Evolutionary conservation across 2,888 invertebrate species (phyloP).

Genomic region (Limenitis arthemis): DNA sequence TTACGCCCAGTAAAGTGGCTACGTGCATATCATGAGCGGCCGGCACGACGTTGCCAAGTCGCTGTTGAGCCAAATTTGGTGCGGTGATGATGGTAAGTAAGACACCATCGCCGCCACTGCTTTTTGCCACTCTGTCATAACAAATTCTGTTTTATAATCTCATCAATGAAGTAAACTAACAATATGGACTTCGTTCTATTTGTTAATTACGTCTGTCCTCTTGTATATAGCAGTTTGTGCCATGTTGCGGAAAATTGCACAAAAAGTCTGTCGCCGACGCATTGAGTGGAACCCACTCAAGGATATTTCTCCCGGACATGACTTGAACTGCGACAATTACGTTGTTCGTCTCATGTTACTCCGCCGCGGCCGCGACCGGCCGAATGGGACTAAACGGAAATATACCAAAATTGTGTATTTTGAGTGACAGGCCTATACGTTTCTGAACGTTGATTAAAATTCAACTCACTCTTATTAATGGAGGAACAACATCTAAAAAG

Average conservation of each 20-base stretch:
- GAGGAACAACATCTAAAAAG: no score
- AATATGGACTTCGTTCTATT: not conserved
- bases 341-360: slow-evolving; percentile 36
- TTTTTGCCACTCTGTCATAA: slow-evolving; percentile 31
- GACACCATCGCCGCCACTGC: slow-evolving; percentile 35
- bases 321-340: slow-evolving; percentile 30
- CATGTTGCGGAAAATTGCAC: slow-evolving; percentile 31
- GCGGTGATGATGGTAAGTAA: slow-evolving; percentile 42
- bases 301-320: slow-evolving; percentile 34
- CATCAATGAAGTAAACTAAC: slow-evolving; percentile 1
- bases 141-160: slow-evolving; percentile 20
- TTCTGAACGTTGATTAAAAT: no score
- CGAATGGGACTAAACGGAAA: slow-evolving; percentile 32
- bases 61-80: slow-evolving; percentile 60
- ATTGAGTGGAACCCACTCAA: slow-evolving; percentile 31
- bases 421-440: not conserved
- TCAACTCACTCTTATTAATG: no score
- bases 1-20: slow-evolving; percentile 50
- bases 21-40: slow-evolving; percentile 28
- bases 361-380: slow-evolving; percentile 30
- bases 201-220: slow-evolving; percentile 4
- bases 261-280: slow-evolving; percentile 28
- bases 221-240: slow-evolving; percentile 26
- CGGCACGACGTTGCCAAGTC: slow-evolving; percentile 53
- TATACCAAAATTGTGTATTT: slow-evolving; percentile 5